phyloP scores from a whole-genome alignment of 2,113 vertebrate species.

The Centrocercus urophasianus region DNA sequence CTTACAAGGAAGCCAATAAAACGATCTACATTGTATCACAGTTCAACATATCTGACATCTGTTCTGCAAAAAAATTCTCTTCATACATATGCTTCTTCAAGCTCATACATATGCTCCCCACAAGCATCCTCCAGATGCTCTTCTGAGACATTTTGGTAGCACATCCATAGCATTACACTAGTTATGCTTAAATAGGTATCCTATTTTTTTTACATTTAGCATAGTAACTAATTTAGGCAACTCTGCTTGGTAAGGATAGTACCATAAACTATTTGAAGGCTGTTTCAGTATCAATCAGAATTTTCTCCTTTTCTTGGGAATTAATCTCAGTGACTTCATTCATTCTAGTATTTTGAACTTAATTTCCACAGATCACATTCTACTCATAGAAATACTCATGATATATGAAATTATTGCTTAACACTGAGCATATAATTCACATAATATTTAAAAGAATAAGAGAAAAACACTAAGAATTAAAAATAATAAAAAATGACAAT shows the following conservation, averaged over 20 bases:
- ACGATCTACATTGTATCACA: slow-evolving; percentile 64
- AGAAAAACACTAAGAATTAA: not conserved
- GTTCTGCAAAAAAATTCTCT: slow-evolving; percentile 70
- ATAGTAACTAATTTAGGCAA: not conserved
- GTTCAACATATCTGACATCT: slow-evolving; percentile 71
- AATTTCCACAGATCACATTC: not conserved
- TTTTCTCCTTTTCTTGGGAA: not conserved
- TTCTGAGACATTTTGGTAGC: slow-evolving; percentile 8
- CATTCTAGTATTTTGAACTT: not conserved
- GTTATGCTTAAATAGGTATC: slow-evolving; percentile 8
- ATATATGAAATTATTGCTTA: not conserved
- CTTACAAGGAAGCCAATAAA: slow-evolving; percentile 65
- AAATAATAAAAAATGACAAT: not conserved
- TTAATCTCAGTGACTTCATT: not conserved
- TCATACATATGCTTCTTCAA: slow-evolving; percentile 65
- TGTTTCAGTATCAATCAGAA: not conserved
- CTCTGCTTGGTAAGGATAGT: not conserved
- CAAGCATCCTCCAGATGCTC: slow-evolving; percentile 49
- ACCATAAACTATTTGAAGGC: not conserved
- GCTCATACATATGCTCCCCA: slow-evolving; percentile 57
- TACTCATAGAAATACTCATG: not conserved
- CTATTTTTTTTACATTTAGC: not conserved
- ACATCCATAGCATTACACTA: slow-evolving; percentile 4
- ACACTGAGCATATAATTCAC: not conserved
- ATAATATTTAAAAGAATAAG: not conserved